Percentiles rank a stretch among this genome's conserved stretches.
Evolutionary conservation across 2,888 invertebrate species (phyloP).

Genomic region (Argyresthia albistria): DNA sequence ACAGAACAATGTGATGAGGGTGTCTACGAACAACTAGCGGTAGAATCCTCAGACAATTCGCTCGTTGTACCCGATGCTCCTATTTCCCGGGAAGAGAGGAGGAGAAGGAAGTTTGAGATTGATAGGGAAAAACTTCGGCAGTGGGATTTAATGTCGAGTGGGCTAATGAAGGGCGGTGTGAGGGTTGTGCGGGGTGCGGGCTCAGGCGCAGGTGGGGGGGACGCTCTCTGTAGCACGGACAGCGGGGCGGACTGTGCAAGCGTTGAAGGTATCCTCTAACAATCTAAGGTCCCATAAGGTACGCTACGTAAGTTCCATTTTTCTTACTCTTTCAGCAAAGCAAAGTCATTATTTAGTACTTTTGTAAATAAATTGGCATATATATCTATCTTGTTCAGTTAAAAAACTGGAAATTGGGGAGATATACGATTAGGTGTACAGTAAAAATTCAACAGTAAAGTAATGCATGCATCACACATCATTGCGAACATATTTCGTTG

Average conservation of each 20-base stretch:
- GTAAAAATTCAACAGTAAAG: constrained; percentile 16
- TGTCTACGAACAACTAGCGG: constrained; percentile 69
- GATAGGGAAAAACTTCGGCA: constrained; percentile 90
- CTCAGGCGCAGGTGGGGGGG: constrained; percentile 40
- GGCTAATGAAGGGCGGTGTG: constrained; percentile 70
- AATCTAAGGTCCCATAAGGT: constrained; percentile 52
- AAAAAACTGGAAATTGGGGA: constrained; percentile 15
- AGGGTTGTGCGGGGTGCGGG: constrained; percentile 50
- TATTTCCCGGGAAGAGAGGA: constrained; percentile 18
- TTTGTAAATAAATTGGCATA: constrained; percentile 43
- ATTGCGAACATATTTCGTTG: constrained; percentile 15
- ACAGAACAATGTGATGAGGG: constrained; percentile 58
- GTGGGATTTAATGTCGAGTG: constrained; percentile 92
- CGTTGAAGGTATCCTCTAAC: constrained; percentile 68
- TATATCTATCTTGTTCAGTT: constrained; percentile 14
- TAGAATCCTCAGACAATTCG: constrained; percentile 38
- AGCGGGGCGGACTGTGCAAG: constrained; percentile 60
- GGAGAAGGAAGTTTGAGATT: constrained; percentile 73
- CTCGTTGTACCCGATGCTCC: constrained; percentile 11
- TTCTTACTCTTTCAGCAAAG: constrained; percentile 47
- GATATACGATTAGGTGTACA: constrained; percentile 58
- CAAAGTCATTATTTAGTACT: constrained; percentile 46
- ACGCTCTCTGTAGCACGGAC: constrained; percentile 50
- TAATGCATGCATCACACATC: constrained; percentile 41
- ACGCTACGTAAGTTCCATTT: constrained; percentile 61